Percentiles rank a stretch among this genome's conserved stretches.
These are phyloP conservation scores for Hirudo medicinalis DNA, from an alignment of 1,140 invertebrate genomes.

Conservation along the genomic window DNA sequence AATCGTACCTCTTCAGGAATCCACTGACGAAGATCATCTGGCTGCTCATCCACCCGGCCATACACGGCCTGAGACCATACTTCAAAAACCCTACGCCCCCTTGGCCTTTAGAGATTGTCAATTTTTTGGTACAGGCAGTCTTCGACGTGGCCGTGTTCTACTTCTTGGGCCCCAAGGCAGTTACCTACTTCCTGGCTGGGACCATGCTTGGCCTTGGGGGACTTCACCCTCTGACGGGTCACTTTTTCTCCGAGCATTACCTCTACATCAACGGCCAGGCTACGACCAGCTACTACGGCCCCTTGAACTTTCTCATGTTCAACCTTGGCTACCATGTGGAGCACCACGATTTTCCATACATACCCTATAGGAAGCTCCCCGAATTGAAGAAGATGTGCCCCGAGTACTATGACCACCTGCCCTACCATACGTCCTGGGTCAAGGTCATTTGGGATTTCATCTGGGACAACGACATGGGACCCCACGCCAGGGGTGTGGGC, in stretches of 20 bases:
- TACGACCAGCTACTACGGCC: constrained; percentile 95
- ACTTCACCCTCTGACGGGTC: constrained; percentile 88
- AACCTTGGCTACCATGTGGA: constrained; percentile 69
- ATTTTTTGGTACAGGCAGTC: constrained; percentile 67
- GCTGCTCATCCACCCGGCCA: constrained; percentile 34
- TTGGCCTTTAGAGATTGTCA: constrained; percentile 44
- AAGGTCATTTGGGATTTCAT: constrained; percentile 44
- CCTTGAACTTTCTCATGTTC: constrained; percentile 87
- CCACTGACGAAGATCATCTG: constrained; percentile 37
- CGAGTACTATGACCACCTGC: constrained; percentile 86
- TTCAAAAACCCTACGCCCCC: constrained; percentile 61
- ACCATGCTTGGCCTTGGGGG: constrained; percentile 78
- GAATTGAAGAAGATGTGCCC: constrained; percentile 63
- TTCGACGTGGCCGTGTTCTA: constrained; percentile 68
- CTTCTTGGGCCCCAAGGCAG: constrained; percentile 58
- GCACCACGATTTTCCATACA: constrained; percentile 41
- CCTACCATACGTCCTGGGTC: constrained; percentile 82
- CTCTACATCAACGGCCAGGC: constrained; percentile 91
- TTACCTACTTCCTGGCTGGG: constrained; percentile 72
- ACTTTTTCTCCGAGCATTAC: constrained; percentile 98
- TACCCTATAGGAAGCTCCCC: constrained; percentile 34
- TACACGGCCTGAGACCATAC: constrained; percentile 35
- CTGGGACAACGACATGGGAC: constrained; percentile 32
- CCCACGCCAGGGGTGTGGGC: constrained; percentile 32
- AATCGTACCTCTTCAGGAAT: constrained; percentile 33